Evolutionary conservation across 2,888 invertebrate genomes (phyloP), one percentile per base, ranked within the genome.

Genomic region (Aphodius granarius): DNA sequence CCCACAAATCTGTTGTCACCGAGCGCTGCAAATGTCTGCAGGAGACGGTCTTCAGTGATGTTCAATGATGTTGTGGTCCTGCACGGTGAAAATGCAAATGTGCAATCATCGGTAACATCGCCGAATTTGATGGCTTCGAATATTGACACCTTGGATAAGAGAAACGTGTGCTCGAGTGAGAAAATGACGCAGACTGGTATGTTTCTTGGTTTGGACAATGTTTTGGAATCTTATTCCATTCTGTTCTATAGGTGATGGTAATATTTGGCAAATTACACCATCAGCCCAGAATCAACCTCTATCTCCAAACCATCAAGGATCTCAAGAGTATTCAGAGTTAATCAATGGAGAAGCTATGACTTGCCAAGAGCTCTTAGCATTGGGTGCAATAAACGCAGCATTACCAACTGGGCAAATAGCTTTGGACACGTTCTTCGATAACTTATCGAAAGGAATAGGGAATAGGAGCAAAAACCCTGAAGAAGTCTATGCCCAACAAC

Each of bases 371-470:
- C 89, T 97, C 22, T 89, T 97, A 76, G 97, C 97, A n/a, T 89
- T 97, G 73, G 97, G 97, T 9, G 97, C 97, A 0, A 91, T 97
- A 74, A 96, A 96, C 78, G 97, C 97, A 0, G 96, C 97, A 0
- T 87, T 97, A 78, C 96, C 97, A 1, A 96, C 97, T 3, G 95
- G 95, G 18, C 95, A 95, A 86, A 91, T 94, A 66, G 94, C 95
- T 15, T 87, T 95, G 72, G 95, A 95, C 84, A 93, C 94, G 0
- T 94, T 95, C 86, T 93, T 95, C 83, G 93, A 93, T 83, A 94
- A 79, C 1, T 73, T 81, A 1, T 81, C 79, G 76, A 82, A 81
- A 72, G 79, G 82, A 77, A 81, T 84, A 74, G 81, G 81, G 75
- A 82, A 83, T 75, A 79, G 81, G 21, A 77, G 79, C 77, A 84